These are phyloP conservation scores for Cancer borealis DNA, from an alignment of 2,888 invertebrate genomes.

Conservation along the genomic window DNA sequence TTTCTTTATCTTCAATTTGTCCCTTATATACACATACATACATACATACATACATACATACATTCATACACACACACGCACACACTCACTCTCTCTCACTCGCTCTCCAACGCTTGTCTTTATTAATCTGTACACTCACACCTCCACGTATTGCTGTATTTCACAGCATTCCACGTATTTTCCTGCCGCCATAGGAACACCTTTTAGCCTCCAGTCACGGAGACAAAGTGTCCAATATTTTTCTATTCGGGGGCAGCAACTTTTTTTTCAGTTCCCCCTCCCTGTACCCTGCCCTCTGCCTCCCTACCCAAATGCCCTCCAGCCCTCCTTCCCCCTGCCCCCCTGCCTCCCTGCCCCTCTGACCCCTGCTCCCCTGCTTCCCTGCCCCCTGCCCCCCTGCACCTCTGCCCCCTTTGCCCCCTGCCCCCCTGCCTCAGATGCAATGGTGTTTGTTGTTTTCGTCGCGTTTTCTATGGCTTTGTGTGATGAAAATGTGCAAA, in stretches of 20 bases:
- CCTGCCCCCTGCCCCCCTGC: too few species aligned
- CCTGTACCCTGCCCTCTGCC: too few species aligned
- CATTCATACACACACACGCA: background rate
- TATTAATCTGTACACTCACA: background rate
- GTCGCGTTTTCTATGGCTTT: background rate
- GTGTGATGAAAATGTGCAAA: background rate
- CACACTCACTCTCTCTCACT: background rate
- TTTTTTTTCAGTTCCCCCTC: background rate
- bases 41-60: conserved; percentile 18
- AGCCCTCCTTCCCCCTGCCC: too few species aligned
- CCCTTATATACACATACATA: background rate
- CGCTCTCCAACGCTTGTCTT: background rate
- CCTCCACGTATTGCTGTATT: conserved; percentile 24
- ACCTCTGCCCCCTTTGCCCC: background rate
- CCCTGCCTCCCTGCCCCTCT: too few species aligned
- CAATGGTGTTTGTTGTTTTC: conserved; percentile 22
- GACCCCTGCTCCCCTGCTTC: too few species aligned
- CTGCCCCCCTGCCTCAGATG: background rate
- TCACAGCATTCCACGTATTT: conserved; percentile 7
- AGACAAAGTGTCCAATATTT: conserved; percentile 16
- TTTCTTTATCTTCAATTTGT: background rate
- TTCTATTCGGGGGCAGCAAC: background rate
- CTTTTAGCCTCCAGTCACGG: conserved; percentile 8
- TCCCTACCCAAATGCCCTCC: too few species aligned
- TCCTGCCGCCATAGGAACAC: background rate